These are phyloP conservation scores for Cheilosia scutellata DNA, from an alignment of 2,888 invertebrate genomes.

Conservation along the genomic window DNA sequence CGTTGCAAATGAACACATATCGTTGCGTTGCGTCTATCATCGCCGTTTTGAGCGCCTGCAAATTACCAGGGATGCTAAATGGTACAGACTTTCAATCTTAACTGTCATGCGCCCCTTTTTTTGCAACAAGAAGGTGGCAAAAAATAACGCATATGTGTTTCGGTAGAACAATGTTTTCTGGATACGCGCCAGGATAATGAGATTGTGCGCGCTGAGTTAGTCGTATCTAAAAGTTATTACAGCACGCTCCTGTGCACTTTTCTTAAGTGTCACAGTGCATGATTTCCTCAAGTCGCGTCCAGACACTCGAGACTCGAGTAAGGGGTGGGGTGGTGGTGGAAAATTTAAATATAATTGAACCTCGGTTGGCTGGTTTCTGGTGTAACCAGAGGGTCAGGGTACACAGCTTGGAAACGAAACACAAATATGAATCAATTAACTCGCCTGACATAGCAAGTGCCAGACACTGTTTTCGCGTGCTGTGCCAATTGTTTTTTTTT, in stretches of 20 bases:
- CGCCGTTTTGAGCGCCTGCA: conserved; percentile 24
- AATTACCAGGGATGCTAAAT: conserved; percentile 68
- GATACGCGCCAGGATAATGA: conserved; percentile 64
- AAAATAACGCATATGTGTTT: conserved; percentile 61
- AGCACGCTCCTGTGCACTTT: conserved; percentile 72
- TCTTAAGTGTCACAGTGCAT: conserved; percentile 73
- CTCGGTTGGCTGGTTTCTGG: conserved; percentile 64
- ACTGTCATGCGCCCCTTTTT: not conserved
- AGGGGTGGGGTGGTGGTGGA: conserved; percentile 37
- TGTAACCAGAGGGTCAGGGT: conserved; percentile 40
- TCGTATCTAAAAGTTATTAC: conserved; percentile 71
- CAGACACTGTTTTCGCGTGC: conserved; percentile 73
- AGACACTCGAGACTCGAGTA: conserved; percentile 29
- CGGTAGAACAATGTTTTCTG: conserved; percentile 39
- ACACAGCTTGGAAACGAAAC: conserved; percentile 42
- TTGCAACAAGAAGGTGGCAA: conserved; percentile 8
- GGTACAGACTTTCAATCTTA: conserved; percentile 19
- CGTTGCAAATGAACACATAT: conserved; percentile 5
- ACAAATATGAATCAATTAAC: conserved; percentile 75
- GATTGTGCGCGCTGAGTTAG: conserved; percentile 31
- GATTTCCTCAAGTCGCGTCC: conserved; percentile 52
- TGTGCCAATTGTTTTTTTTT: conserved; percentile 53
- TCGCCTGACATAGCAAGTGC: conserved; percentile 69
- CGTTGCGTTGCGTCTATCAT: conserved; percentile 23
- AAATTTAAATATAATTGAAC: conserved; percentile 76